A percentile compares a stretch with the other conserved stretches of the same genome.
Conservation (phyloP, 2,888 invertebrate species). For the Gymnoscelis rufifasciata region DNA sequence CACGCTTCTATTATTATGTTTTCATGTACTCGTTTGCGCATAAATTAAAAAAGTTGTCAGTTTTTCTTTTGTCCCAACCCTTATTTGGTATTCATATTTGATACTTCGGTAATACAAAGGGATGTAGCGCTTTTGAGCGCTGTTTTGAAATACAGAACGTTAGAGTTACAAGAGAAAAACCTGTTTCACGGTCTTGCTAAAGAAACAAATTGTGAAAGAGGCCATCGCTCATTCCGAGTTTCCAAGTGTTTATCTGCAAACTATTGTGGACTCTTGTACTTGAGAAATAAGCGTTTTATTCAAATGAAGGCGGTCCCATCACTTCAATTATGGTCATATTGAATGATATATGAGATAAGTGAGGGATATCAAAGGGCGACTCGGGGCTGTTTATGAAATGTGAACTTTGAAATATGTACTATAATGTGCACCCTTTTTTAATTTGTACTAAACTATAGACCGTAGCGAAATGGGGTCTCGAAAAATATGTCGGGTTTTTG, state of each 20-base stretch:
- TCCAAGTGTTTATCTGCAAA: conserved; percentile 44
- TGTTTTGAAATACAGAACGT: conserved; percentile 56
- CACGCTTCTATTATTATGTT: conserved; percentile 76
- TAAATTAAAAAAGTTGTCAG: conserved; percentile 77
- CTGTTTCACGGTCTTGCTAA: conserved; percentile 73
- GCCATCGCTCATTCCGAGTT: conserved; percentile 69
- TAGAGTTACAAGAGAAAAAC: conserved; percentile 66
- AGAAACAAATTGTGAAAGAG: conserved; percentile 78
- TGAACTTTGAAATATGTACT: conserved; percentile 74
- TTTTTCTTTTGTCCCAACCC: conserved; percentile 77
- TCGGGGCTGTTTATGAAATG: conserved; percentile 70
- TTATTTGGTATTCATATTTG: conserved; percentile 79
- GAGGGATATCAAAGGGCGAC: conserved; percentile 77
- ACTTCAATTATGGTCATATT: conserved; percentile 77
- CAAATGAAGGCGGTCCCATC: conserved; percentile 49
- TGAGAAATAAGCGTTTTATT: conserved; percentile 56
- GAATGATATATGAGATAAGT: conserved; percentile 78
- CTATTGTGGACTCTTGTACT: conserved; percentile 54
- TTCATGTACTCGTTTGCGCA: conserved; percentile 76
- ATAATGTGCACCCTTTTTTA: conserved; percentile 71
- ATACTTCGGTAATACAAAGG: conserved; percentile 76
- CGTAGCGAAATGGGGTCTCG: conserved; percentile 64
- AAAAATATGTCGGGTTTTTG: conserved; percentile 47
- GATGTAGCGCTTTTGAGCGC: conserved; percentile 60
- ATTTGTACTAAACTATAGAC: conserved; percentile 72